Evolutionary conservation across 2,113 vertebrate genomes (phyloP).

Genomic region (Malurus elegans): DNA sequence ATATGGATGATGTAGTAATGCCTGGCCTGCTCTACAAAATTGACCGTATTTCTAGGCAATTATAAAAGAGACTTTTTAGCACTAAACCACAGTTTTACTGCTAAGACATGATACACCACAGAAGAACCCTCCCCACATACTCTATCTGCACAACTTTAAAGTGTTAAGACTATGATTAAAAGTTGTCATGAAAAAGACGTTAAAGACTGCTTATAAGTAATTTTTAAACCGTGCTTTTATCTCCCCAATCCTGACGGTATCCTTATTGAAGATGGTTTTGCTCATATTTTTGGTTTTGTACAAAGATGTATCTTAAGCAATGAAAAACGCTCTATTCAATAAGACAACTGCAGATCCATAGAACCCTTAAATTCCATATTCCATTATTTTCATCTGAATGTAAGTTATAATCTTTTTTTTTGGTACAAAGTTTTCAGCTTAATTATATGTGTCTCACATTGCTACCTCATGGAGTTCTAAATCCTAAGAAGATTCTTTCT

Average conservation of each 20-base stretch:
- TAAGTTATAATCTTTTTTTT: neutral
- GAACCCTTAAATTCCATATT: neutral
- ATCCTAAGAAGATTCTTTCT: neutral
- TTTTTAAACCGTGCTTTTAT: neutral
- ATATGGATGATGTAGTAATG: slow-evolving; percentile 27
- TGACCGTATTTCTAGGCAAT: slow-evolving; percentile 1
- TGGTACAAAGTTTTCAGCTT: neutral
- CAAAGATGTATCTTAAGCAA: neutral
- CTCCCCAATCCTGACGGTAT: neutral
- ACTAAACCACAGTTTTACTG: neutral
- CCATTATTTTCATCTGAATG: neutral
- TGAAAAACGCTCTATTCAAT: neutral
- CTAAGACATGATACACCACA: neutral
- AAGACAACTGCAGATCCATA: neutral
- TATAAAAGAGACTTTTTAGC: neutral
- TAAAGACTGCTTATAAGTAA: neutral
- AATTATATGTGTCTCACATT: neutral
- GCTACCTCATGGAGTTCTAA: neutral
- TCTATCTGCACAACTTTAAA: neutral
- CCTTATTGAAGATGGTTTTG: neutral
- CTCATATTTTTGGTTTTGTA: neutral
- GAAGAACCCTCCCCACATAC: neutral
- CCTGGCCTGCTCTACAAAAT: neutral
- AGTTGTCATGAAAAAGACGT: neutral
- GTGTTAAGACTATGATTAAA: neutral